A percentile compares a stretch with the other conserved stretches of the same genome.
These are phyloP conservation scores for Diplolepis rosae DNA, from an alignment of 2,888 invertebrate species.

Conservation along the genomic window DNA sequence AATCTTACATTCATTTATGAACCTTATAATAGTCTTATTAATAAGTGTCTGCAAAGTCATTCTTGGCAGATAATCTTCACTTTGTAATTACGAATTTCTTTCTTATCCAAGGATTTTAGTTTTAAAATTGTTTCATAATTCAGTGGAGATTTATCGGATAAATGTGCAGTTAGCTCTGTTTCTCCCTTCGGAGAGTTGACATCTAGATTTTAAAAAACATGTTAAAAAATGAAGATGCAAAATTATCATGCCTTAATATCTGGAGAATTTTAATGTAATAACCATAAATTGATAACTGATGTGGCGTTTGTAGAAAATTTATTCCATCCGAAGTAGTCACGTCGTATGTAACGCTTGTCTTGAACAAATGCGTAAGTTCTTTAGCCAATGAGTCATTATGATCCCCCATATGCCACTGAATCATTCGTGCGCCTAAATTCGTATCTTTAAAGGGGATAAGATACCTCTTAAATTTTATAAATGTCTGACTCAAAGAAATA, in stretches of 20 bases:
- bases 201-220: background rate
- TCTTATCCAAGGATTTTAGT: slow-evolving; percentile 48
- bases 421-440: slow-evolving; percentile 60
- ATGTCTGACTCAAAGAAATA: too few species aligned
- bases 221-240: background rate
- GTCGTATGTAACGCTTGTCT: slow-evolving; percentile 56
- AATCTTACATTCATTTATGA: background rate
- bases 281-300: slow-evolving; percentile 49
- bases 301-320: slow-evolving; percentile 36
- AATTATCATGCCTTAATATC: slow-evolving; percentile 6
- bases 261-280: slow-evolving; percentile 39
- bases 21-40: background rate
- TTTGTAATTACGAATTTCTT: slow-evolving; percentile 51
- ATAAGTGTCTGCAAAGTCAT: background rate
- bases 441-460: slow-evolving; percentile 55
- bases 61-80: slow-evolving; percentile 44
- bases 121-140: slow-evolving; percentile 48
- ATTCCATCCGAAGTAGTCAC: slow-evolving; percentile 37
- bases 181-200: slow-evolving; percentile 31
- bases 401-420: slow-evolving; percentile 62
- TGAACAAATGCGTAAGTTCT: slow-evolving; percentile 61
- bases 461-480: background rate
- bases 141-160: slow-evolving; percentile 37
- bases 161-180: slow-evolving; percentile 49
- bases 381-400: slow-evolving; percentile 48